Percentiles rank a stretch among this genome's conserved stretches.
phyloP scores from a whole-genome alignment of 2,888 invertebrate genomes.

The Hedya salicella region DNA sequence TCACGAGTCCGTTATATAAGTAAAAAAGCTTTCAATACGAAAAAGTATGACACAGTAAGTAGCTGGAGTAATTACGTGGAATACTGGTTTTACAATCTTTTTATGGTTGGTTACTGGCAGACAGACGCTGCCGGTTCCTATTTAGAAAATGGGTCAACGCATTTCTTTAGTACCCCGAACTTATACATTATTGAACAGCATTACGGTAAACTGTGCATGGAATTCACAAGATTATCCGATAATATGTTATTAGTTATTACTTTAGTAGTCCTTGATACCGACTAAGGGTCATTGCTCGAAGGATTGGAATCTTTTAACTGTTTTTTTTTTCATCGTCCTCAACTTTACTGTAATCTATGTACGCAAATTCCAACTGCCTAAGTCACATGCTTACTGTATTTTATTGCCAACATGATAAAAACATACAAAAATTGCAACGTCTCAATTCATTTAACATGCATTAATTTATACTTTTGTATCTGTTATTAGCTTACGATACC shows the following conservation, averaged over 20 bases:
- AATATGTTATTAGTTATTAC: neutral
- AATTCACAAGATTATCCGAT: neutral
- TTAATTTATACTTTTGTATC: neutral
- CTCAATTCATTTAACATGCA: neutral
- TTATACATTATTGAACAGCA: neutral
- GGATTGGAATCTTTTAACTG: neutral
- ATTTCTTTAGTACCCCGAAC: neutral
- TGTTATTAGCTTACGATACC: constrained; percentile 2
- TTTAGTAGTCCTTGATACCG: neutral
- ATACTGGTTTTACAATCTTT: constrained; percentile 16
- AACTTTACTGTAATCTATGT: neutral
- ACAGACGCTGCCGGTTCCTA: constrained; percentile 4
- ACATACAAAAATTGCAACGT: neutral
- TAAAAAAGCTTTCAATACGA: neutral
- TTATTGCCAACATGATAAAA: neutral
- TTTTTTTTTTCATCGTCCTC: no score
- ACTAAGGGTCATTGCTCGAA: no score
- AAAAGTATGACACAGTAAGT: neutral
- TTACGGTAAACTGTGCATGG: neutral
- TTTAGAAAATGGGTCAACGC: constrained; percentile 2
- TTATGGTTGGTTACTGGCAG: neutral
- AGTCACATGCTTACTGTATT: neutral
- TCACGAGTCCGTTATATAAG: neutral
- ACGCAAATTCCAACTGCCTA: neutral
- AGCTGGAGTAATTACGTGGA: constrained; percentile 1